A percentile compares a stretch with the other conserved stretches of the same genome.
Evolutionary conservation across 2,113 vertebrate species (phyloP).

Genomic region (Pterocles burchelli): DNA sequence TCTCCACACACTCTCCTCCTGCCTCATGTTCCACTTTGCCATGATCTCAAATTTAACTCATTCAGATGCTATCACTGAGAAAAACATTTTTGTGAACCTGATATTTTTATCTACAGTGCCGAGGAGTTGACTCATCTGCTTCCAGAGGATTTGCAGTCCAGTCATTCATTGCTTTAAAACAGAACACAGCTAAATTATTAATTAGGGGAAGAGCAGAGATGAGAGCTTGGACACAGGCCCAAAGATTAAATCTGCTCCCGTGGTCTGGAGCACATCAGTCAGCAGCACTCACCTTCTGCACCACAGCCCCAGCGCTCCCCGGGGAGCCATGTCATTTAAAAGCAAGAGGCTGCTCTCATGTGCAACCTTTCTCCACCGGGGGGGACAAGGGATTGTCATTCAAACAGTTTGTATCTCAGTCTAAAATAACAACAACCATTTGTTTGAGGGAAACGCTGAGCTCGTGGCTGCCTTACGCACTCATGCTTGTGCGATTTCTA

Average conservation of each 20-base stretch:
- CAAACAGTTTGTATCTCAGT: not conserved
- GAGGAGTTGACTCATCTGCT: not conserved
- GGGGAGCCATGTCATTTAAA: not conserved
- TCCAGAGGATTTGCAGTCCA: not conserved
- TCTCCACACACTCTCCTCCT: not conserved
- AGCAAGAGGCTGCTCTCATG: not conserved
- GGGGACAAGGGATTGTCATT: not conserved
- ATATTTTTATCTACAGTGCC: not conserved
- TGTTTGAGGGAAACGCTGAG: not conserved
- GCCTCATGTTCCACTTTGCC: accelerated
- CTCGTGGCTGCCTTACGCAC: not conserved
- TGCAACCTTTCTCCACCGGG: not conserved
- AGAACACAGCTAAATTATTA: slow-evolving; percentile 28
- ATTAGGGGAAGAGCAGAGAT: not conserved
- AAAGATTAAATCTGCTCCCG: not conserved
- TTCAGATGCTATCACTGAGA: not conserved
- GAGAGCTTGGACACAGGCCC: not conserved
- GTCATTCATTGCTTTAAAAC: slow-evolving; percentile 6
- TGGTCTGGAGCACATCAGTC: not conserved
- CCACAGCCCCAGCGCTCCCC: not conserved
- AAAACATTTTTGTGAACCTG: not conserved
- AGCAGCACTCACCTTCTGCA: not conserved
- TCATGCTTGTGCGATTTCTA: accelerated
- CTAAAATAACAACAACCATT: accelerated
- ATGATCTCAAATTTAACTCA: not conserved